Evolutionary conservation across 2,797 vertebrate genomes (phyloP), one percentile per base, ranked within the genome.

Genomic region (Poecilia picta): DNA sequence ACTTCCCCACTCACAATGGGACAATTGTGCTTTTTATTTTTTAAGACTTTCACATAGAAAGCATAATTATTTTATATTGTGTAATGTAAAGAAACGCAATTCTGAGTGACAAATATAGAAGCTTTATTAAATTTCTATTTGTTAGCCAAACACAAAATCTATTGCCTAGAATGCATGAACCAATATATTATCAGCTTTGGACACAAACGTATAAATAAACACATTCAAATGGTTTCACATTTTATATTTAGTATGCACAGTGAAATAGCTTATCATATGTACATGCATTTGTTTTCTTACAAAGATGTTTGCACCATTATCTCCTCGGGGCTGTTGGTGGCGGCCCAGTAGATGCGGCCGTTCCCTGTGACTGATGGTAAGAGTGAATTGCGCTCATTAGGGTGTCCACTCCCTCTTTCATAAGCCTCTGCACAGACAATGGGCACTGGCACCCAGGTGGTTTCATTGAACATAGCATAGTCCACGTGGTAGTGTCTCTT

Each of bases 391-490:
- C 16, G 75, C 68, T 73, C 88, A 16, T 2, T 51, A 4, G 82
- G 83, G 31, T 20, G 2, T 53, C 76, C 77, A 53, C 41, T 64
- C 7, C 7, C 13, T 70, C 87, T 85, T 82, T 97, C 94, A 66
- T 96, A 83, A 3, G 97, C 96, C 80, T 97, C 95, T 72, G 98
- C 97, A 1, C 98, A 98, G 85, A 97, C 93, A 77, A 95, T 94
- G 0, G 97, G 97, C 13, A 97, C 96, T 0, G 95, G 94, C 39
- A 97, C 96, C 90, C 97, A 97, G 0, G 92, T 95, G 66, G 97
- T 99, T 75, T 96, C 96, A 55, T 98, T 97, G 71, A 99, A 99
- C 82, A 96, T 93, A 15, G 97, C 82, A 76, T 97, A 99, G 89
- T 99, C 96, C 77, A 97, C 97, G 73, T 94, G 97, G 87, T 98